phyloP scores from a whole-genome alignment of 1,140 invertebrate species.

The Capitella teleta region DNA sequence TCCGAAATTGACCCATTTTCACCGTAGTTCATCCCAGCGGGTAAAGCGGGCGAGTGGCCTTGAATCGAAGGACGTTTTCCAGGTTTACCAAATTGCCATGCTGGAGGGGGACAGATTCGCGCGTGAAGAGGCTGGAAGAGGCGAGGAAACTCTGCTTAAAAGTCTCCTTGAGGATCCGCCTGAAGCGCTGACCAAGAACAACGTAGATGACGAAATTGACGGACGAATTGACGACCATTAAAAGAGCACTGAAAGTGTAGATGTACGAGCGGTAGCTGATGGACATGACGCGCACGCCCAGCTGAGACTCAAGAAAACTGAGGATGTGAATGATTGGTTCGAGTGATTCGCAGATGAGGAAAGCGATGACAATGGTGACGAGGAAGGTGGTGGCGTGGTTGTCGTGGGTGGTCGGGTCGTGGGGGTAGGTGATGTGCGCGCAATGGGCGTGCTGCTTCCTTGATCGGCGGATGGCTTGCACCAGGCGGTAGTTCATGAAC shows the following conservation, averaged over 20 bases:
- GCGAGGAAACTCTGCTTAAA: not conserved
- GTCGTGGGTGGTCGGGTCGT: too few relatives aligned
- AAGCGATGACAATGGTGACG: slow-evolving; percentile 7
- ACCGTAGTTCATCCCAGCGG: too few relatives aligned
- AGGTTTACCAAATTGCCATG: too few relatives aligned
- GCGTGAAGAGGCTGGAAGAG: not conserved
- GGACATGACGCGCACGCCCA: not conserved
- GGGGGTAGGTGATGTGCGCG: too few relatives aligned
- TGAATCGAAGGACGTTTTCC: too few relatives aligned
- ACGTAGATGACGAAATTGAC: too few relatives aligned
- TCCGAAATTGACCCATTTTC: too few relatives aligned
- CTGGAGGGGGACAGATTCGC: too few relatives aligned
- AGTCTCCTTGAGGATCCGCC: slow-evolving; percentile 10
- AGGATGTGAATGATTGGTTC: slow-evolving; percentile 8
- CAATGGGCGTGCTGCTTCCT: not conserved
- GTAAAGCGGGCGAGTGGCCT: too few relatives aligned
- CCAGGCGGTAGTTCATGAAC: slow-evolving; percentile 3
- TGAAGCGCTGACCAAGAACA: slow-evolving; percentile 20
- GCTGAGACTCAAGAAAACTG: not conserved
- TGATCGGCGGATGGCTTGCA: slow-evolving; percentile 4
- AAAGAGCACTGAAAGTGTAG: not conserved
- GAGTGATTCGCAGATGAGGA: slow-evolving; percentile 11
- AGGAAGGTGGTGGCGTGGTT: slow-evolving; percentile 8
- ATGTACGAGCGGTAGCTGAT: not conserved
- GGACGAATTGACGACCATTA: slow-evolving; percentile 15